Evolutionary conservation across 2,113 vertebrate species (phyloP), one percentile per base, ranked within the genome.

Genomic region (Rhodinocichla rosea): DNA sequence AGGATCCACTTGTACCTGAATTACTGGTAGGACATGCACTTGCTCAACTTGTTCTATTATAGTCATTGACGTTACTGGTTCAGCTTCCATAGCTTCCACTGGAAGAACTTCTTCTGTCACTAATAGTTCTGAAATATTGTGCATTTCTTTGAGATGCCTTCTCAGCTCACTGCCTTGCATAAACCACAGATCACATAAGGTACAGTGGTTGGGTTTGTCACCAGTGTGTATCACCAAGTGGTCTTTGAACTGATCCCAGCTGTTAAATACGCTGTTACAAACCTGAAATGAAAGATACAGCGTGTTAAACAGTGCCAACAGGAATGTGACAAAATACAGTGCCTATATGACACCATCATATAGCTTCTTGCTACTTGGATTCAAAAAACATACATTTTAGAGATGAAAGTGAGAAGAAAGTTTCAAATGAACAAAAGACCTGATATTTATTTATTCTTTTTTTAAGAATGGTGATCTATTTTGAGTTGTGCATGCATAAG

Each of bases 211-310:
- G 79, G 99, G 99, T 90, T 99, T 99, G 89, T 98, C 99, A 52
- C 99, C 99, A 0, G 99, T 99, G 97, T 99, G 99, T 97, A 99
- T 99, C 77, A 99, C 99, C 89, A 99, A 98, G 81, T 99, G 99
- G 96, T 99, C 98, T 97, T 99, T 99, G 83, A 99, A 99, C 80
- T 99, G 99, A 96, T 99, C 99, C 99, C 99, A 99, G 97, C 99
- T 99, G 97, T 99, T 99, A 95, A 99, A 99, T 32, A 99, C 98
- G 39, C 99, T 99, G 97, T 98, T 99, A 97, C 99, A 99, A 68
- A 99, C 99, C 99, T 99, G 97, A 94, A 95, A 97, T 53, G 79
- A 92, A 91, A 97, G 64, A 95, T 11, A 90, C 8, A 90, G 33
- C 2, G 5, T 9, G 15, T 97, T 91, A 96, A 91, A 79, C 8